phyloP scores from a whole-genome alignment of 2,797 vertebrate species.

The Arrhamphus sclerolepis region DNA sequence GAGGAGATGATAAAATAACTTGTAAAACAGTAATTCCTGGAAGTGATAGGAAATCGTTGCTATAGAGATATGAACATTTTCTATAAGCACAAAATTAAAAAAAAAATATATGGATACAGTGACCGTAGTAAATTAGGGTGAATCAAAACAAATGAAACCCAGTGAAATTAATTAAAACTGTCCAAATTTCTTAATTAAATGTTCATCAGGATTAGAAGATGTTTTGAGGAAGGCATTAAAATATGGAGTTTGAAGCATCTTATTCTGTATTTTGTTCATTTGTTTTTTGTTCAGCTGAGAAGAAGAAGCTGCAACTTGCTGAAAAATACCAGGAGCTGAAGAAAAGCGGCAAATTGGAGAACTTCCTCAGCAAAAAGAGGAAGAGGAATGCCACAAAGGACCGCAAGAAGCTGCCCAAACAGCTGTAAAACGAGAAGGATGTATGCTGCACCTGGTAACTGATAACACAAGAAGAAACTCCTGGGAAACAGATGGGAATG shows the following conservation, averaged over 20 bases:
- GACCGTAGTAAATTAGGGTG: no score
- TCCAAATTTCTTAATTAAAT: no score
- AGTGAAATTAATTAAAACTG: no score
- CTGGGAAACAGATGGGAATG: not conserved
- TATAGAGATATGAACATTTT: no score
- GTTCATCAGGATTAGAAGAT: no score
- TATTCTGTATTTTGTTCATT: not conserved
- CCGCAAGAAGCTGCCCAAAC: slow-evolving; percentile 84
- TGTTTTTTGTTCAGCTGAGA: slow-evolving; percentile 82
- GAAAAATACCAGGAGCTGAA: slow-evolving; percentile 91
- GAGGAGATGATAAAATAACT: no score
- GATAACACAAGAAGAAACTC: not conserved
- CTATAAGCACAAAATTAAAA: no score
- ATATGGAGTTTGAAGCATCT: not conserved
- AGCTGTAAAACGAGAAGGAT: slow-evolving; percentile 32
- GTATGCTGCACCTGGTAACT: slow-evolving; percentile 6
- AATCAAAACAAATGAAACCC: no score
- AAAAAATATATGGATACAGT: no score
- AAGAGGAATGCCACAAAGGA: slow-evolving; percentile 94
- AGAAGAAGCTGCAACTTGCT: slow-evolving; percentile 86
- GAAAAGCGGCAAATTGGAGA: slow-evolving; percentile 91
- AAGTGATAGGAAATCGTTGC: no score
- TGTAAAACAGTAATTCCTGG: no score
- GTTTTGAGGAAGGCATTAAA: no score
- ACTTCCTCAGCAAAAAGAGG: slow-evolving; percentile 92